phyloP scores from a whole-genome alignment of 2,113 vertebrate genomes.

The Eudorcas thomsonii region DNA sequence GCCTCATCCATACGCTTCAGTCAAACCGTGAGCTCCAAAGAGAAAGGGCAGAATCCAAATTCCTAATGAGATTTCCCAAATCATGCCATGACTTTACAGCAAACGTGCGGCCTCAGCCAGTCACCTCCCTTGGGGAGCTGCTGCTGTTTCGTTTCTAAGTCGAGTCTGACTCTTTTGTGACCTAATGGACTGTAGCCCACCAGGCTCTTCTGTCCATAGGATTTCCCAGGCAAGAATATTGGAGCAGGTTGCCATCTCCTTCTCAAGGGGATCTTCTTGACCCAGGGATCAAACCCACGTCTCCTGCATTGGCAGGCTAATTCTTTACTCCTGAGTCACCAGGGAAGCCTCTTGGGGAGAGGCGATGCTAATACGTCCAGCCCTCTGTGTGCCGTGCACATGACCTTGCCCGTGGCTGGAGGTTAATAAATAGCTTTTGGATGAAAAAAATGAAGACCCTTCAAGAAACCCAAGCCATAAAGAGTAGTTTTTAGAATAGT shows the following conservation, averaged over 20 bases:
- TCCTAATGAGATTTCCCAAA: background rate
- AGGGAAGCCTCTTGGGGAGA: background rate
- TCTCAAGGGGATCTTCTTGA: background rate
- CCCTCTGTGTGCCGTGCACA: background rate
- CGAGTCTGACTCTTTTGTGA: background rate
- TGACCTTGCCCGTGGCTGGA: background rate
- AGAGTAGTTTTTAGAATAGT: background rate
- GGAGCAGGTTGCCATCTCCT: background rate
- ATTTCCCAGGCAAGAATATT: background rate
- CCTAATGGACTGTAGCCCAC: background rate
- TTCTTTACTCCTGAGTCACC: background rate
- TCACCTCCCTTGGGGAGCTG: background rate
- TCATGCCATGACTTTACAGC: background rate
- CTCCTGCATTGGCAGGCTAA: background rate
- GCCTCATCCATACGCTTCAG: rapidly evolving
- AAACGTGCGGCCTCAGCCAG: background rate
- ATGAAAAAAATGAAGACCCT: background rate
- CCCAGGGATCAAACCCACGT: background rate
- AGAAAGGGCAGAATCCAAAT: background rate
- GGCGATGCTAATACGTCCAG: background rate
- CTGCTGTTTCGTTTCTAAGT: background rate
- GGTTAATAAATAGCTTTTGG: background rate
- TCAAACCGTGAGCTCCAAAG: background rate
- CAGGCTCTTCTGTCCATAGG: background rate
- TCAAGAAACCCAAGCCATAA: background rate